phyloP scores from a whole-genome alignment of 1,140 invertebrate species.

The Pseudobourletiella spinata region DNA sequence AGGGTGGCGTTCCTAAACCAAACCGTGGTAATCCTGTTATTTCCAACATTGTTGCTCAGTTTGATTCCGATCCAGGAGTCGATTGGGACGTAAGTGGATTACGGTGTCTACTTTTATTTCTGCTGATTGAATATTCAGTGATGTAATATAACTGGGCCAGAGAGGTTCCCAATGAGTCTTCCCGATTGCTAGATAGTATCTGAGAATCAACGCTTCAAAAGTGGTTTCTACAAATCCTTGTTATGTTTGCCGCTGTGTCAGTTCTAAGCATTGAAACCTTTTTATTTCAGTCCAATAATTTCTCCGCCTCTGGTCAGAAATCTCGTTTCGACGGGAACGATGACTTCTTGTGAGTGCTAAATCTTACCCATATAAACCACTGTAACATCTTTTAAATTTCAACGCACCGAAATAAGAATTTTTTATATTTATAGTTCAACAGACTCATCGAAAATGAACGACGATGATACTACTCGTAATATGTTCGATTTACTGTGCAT shows the following conservation, averaged over 20 bases:
- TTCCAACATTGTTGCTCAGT: neutral
- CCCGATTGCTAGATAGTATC: conserved; percentile 30
- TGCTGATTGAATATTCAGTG: neutral
- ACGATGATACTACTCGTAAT: neutral
- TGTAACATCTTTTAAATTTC: neutral
- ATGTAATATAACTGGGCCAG: conserved; percentile 13
- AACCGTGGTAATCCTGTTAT: conserved; percentile 1
- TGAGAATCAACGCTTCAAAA: neutral
- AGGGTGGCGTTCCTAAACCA: conserved; percentile 18
- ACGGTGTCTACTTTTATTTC: too few relatives aligned
- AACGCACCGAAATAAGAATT: too few relatives aligned
- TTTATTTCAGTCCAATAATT: neutral
- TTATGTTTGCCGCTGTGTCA: too few relatives aligned
- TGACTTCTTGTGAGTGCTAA: neutral
- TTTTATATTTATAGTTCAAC: neutral
- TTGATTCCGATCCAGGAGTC: conserved; percentile 16
- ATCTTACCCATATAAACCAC: neutral
- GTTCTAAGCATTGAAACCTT: too few relatives aligned
- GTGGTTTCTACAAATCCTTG: neutral
- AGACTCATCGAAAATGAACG: neutral
- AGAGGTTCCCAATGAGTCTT: conserved; percentile 14
- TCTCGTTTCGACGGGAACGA: neutral
- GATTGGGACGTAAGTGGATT: conserved; percentile 15
- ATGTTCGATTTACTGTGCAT: conserved; percentile 3
- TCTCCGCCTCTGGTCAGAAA: neutral